phyloP scores from a whole-genome alignment of 2,888 invertebrate genomes.

The Rhorus exstirpatorius region DNA sequence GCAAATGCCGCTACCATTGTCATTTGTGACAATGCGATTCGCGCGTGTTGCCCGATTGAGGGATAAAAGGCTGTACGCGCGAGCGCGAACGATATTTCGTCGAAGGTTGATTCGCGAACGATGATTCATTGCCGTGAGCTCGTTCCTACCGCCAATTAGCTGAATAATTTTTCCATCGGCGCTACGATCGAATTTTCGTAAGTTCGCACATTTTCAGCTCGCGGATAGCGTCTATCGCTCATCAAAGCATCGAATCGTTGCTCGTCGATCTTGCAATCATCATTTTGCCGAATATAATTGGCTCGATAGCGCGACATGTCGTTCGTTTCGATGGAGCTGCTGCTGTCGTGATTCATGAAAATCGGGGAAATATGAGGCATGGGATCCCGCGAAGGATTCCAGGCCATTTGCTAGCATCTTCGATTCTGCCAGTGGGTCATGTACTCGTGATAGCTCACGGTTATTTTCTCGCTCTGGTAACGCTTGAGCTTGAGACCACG shows the following conservation, averaged over 20 bases:
- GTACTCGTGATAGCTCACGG: slow-evolving; percentile 95
- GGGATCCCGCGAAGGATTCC: slow-evolving; percentile 86
- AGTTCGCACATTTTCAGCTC: slow-evolving; percentile 73
- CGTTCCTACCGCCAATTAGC: slow-evolving; percentile 80
- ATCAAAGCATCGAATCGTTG: slow-evolving; percentile 73
- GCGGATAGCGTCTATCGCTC: slow-evolving; percentile 76
- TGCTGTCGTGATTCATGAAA: slow-evolving; percentile 76
- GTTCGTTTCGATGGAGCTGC: slow-evolving; percentile 72
- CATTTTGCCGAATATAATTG: slow-evolving; percentile 73
- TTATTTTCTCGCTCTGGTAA: slow-evolving; percentile 98
- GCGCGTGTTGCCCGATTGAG: slow-evolving; percentile 74
- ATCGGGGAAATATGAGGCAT: slow-evolving; percentile 74
- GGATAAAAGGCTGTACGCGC: slow-evolving; percentile 71
- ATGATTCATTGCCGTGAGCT: slow-evolving; percentile 71
- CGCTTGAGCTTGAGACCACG: slow-evolving; percentile 97
- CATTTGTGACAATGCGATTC: slow-evolving; percentile 81
- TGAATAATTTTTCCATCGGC: slow-evolving; percentile 77
- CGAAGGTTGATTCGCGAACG: too few relatives aligned
- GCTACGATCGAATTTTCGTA: slow-evolving; percentile 75
- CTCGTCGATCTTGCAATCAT: slow-evolving; percentile 73
- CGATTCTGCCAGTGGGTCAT: slow-evolving; percentile 89
- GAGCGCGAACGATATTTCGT: slow-evolving; percentile 68
- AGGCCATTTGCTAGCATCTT: slow-evolving; percentile 91
- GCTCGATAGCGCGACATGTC: slow-evolving; percentile 74
- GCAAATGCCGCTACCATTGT: slow-evolving; percentile 79